These are phyloP conservation scores for Philereme vetulata DNA, from an alignment of 2,888 invertebrate species.

Conservation along the genomic window DNA sequence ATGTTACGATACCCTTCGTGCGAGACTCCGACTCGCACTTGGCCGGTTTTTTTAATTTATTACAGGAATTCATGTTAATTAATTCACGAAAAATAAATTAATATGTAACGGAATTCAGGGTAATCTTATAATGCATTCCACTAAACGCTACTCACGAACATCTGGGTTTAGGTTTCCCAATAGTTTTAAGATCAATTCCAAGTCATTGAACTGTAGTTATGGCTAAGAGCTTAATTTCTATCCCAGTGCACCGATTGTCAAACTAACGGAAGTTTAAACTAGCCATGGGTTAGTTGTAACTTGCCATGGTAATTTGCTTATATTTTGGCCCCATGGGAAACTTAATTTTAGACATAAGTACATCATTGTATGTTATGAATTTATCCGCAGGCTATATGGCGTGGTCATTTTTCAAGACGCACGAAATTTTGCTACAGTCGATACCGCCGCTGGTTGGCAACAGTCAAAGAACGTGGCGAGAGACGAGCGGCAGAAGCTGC, in stretches of 20 bases:
- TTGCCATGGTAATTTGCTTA: neutral
- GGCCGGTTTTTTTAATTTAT: too few species aligned
- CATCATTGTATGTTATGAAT: neutral
- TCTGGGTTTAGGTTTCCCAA: constrained; percentile 25
- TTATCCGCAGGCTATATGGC: constrained; percentile 64
- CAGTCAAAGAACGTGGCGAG: constrained; percentile 68
- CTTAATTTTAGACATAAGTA: too few species aligned
- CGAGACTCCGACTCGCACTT: too few species aligned
- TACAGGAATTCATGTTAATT: too few species aligned
- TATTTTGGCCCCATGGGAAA: too few species aligned
- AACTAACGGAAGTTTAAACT: constrained; percentile 12
- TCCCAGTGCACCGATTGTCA: constrained; percentile 15
- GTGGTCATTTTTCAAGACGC: constrained; percentile 70
- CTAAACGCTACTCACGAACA: constrained; percentile 26
- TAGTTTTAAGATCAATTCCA: constrained; percentile 28
- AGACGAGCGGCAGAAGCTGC: constrained; percentile 69
- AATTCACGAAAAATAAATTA: neutral
- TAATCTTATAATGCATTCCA: constrained; percentile 19
- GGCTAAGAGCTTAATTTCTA: constrained; percentile 17
- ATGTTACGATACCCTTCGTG: too few species aligned
- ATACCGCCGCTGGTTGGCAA: constrained; percentile 70
- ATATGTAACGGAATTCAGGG: neutral
- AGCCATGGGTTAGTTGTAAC: neutral
- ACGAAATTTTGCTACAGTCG: constrained; percentile 70
- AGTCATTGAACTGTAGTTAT: constrained; percentile 25